Percentiles rank a stretch among this genome's conserved stretches.
Conservation (phyloP, 2,888 invertebrate genomes). For the Oxytorus armatus region DNA sequence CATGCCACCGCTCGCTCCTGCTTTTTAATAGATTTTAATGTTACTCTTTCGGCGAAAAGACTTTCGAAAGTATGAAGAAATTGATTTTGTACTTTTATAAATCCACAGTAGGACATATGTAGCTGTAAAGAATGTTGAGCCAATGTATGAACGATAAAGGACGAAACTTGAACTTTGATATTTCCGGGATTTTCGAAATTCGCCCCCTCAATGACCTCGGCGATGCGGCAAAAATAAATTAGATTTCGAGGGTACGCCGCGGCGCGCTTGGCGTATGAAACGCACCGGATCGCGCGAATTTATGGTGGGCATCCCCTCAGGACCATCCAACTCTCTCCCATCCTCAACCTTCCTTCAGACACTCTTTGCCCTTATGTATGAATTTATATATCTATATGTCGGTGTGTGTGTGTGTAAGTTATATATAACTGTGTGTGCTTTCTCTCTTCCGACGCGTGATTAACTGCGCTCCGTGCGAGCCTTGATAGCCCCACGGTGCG, state of each 20-base stretch:
- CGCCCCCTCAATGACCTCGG: constrained; percentile 35
- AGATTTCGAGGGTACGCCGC: constrained; percentile 53
- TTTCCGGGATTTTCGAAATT: constrained; percentile 49
- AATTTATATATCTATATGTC: constrained; percentile 11
- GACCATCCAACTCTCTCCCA: constrained; percentile 47
- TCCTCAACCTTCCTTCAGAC: constrained; percentile 20
- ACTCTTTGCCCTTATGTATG: constrained; percentile 46
- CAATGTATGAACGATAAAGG: constrained; percentile 30
- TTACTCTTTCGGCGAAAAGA: no score
- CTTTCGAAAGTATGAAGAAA: no score
- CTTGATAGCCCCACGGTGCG: constrained; percentile 61
- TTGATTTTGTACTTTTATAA: no score
- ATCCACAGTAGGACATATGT: background rate
- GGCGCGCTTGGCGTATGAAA: constrained; percentile 45
- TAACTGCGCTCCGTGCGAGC: constrained; percentile 61
- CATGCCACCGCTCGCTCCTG: no score
- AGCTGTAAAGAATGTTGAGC: constrained; percentile 1
- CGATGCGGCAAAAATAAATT: constrained; percentile 61
- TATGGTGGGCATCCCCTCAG: constrained; percentile 60
- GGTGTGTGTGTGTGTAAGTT: no score
- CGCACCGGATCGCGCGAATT: constrained; percentile 52
- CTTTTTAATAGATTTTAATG: no score
- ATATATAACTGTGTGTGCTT: background rate
- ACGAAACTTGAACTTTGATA: constrained; percentile 43
- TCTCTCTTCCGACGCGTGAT: constrained; percentile 55